A percentile compares a stretch with the other conserved stretches of the same genome.
Conservation (phyloP, 2,797 vertebrate genomes). For the Enteromius radiatus region DNA sequence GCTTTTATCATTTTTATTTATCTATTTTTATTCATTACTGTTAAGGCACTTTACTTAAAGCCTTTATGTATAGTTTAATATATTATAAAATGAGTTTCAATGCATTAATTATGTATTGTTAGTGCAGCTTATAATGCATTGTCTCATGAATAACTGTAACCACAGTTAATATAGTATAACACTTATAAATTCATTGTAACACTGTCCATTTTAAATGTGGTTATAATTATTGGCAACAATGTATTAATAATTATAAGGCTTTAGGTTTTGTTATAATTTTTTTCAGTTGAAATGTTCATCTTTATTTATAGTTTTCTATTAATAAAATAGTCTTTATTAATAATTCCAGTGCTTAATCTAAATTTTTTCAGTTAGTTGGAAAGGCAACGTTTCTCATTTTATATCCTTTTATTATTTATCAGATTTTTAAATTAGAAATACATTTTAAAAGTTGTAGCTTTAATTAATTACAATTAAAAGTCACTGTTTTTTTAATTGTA, state of each 20-base stretch:
- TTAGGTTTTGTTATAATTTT: too few species aligned
- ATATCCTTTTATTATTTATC: not conserved
- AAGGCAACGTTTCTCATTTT: not conserved
- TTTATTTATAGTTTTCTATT: too few species aligned
- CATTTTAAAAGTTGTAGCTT: not conserved
- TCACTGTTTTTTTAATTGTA: too few species aligned
- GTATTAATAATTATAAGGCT: not conserved
- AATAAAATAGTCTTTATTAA: not conserved
- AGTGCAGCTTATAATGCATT: not conserved
- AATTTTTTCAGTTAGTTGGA: not conserved
- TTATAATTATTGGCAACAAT: not conserved
- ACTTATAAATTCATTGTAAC: not conserved
- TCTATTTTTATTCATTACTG: not conserved
- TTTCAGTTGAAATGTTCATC: too few species aligned
- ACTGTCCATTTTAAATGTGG: not conserved
- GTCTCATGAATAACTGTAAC: not conserved
- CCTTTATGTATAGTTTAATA: not conserved
- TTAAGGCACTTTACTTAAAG: not conserved
- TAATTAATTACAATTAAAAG: not conserved
- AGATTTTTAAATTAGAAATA: too few species aligned
- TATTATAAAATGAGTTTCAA: not conserved
- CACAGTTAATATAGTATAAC: too few species aligned
- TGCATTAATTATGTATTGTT: not conserved
- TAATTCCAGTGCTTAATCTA: not conserved
- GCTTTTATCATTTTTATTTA: not conserved